Conservation (phyloP, 2,113 vertebrate species). For the Dromaius novaehollandiae region DNA sequence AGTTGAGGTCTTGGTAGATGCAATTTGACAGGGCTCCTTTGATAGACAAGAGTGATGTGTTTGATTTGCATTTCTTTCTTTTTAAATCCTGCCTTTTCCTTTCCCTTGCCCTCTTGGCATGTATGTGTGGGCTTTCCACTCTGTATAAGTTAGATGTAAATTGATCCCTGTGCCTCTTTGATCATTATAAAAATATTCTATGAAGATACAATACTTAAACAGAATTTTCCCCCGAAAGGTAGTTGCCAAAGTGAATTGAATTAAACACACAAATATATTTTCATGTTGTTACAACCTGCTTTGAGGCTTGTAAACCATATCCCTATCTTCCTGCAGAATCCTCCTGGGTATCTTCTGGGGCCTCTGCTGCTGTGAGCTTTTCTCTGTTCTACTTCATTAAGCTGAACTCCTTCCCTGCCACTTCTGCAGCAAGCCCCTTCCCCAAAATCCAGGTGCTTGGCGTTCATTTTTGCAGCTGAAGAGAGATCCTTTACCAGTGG, state of each 20-base stretch:
- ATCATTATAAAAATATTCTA: not conserved
- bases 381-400: not conserved
- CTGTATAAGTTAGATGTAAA: not conserved
- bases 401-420: not conserved
- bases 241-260: not conserved
- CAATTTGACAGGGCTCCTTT: not conserved
- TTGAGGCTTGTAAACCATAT: not conserved
- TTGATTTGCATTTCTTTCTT: not conserved
- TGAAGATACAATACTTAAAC: not conserved
- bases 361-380: rapidly evolving
- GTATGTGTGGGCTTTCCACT: not conserved
- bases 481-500: not conserved
- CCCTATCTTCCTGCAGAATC: not conserved
- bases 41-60: not conserved
- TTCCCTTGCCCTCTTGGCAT: not conserved
- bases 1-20: not conserved
- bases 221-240: not conserved
- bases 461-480: not conserved
- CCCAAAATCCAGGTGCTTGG: not conserved
- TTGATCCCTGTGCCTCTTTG: not conserved
- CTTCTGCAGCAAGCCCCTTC: not conserved
- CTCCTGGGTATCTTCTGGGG: not conserved
- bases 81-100: not conserved
- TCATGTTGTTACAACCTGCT: not conserved
- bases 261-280: not conserved